phyloP scores from a whole-genome alignment of 2,797 vertebrate genomes.

The Sebastes dallii region DNA sequence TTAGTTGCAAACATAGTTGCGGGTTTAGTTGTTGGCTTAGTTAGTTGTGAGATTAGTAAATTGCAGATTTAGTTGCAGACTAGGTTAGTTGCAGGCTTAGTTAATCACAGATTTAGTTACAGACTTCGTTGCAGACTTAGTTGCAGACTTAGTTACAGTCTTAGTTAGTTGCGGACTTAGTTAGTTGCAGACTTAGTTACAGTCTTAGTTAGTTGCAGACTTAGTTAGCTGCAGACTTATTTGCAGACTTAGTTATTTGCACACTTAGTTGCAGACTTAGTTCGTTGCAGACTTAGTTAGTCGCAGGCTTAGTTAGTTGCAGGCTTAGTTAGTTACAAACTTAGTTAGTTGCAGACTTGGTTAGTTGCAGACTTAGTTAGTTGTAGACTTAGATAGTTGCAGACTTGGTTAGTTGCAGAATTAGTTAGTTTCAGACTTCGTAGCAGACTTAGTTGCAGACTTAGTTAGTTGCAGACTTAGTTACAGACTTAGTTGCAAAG shows the following conservation, averaged over 20 bases:
- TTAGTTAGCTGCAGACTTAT: background rate
- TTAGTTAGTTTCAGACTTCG: background rate
- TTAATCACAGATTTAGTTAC: background rate
- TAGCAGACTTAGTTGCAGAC: background rate
- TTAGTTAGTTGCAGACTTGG: background rate
- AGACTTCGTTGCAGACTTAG: too few relatives aligned
- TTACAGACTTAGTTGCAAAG: background rate
- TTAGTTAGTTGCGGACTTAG: background rate
- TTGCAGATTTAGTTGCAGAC: background rate
- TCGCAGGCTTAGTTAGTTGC: background rate
- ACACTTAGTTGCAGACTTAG: background rate
- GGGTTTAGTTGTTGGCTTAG: background rate
- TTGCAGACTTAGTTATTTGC: background rate
- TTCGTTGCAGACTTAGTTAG: background rate
- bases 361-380: background rate
- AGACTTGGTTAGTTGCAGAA: background rate
- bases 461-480: background rate
- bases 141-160: background rate
- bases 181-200: background rate
- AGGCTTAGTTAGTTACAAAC: rapidly evolving
- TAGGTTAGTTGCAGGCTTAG: background rate
- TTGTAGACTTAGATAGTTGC: too few relatives aligned
- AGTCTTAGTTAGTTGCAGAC: too few relatives aligned
- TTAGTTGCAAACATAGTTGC: too few relatives aligned
- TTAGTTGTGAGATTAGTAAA: background rate